These are phyloP conservation scores for Pseudachorutes palmiensis DNA, from an alignment of 1,140 invertebrate genomes.

Conservation along the genomic window DNA sequence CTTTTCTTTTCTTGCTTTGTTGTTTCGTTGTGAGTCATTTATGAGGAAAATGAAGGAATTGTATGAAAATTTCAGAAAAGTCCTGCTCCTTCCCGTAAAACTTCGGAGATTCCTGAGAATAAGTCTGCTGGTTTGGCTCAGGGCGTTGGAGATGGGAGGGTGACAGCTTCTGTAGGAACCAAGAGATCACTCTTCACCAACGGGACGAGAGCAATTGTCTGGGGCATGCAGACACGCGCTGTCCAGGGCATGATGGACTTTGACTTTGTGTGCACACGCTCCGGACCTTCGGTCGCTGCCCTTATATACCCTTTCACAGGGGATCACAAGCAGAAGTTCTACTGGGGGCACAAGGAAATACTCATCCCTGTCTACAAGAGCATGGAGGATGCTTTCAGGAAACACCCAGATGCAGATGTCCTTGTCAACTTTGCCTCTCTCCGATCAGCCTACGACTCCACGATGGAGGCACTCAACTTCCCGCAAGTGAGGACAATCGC, in stretches of 20 bases:
- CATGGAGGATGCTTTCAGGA: constrained; percentile 92
- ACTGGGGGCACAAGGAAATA: constrained; percentile 98
- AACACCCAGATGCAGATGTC: constrained; percentile 90
- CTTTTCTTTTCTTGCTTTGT: not conserved
- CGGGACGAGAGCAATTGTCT: constrained; percentile 88
- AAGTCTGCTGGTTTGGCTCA: constrained; percentile 14
- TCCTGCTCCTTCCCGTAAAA: constrained; percentile 28
- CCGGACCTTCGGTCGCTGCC: constrained; percentile 74
- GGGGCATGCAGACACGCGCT: constrained; percentile 95
- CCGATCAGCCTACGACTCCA: constrained; percentile 94
- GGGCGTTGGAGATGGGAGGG: constrained; percentile 10
- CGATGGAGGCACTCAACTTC: constrained; percentile 84
- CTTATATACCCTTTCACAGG: constrained; percentile 98
- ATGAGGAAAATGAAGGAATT: not conserved
- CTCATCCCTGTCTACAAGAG: constrained; percentile 93
- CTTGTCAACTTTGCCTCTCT: constrained; percentile 98
- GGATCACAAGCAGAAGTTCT: constrained; percentile 98
- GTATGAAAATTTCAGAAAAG: constrained; percentile 29
- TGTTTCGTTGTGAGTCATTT: no score
- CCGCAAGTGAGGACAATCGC: constrained; percentile 88
- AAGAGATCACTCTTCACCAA: constrained; percentile 61
- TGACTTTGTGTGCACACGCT: constrained; percentile 92
- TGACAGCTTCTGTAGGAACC: constrained; percentile 7
- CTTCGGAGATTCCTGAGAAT: constrained; percentile 22
- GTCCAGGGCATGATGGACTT: constrained; percentile 86